These are phyloP conservation scores for Cryptoprocta ferox DNA, from an alignment of 2,797 vertebrate genomes.

Conservation along the genomic window DNA sequence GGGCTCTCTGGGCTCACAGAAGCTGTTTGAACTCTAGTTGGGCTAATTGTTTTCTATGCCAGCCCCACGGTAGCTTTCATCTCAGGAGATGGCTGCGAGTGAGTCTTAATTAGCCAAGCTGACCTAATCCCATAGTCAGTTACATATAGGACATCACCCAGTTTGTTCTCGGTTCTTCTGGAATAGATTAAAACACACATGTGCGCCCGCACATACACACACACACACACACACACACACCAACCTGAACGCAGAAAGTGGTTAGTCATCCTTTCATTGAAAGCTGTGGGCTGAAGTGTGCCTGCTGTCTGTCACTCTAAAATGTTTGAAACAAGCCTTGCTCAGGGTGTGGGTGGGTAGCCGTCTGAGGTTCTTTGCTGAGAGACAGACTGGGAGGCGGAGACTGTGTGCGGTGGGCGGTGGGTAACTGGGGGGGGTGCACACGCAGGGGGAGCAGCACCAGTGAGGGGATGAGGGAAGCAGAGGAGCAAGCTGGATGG, in stretches of 20 bases:
- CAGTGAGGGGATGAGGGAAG: too few relatives aligned
- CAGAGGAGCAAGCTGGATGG: too few relatives aligned
- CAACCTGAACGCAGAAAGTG: neutral
- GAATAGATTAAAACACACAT: neutral
- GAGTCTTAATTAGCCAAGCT: constrained; percentile 46
- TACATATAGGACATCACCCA: neutral
- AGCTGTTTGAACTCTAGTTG: constrained; percentile 48
- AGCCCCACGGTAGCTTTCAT: neutral
- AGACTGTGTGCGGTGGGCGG: fast-evolving
- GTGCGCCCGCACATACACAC: too few relatives aligned
- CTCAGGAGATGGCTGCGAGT: neutral
- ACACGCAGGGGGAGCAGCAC: neutral
- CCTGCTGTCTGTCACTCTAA: too few relatives aligned
- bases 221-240: fast-evolving
- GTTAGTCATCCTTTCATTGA: neutral
- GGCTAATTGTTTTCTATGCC: constrained; percentile 48
- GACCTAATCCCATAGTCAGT: constrained; percentile 1
- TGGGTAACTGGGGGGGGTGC: too few relatives aligned
- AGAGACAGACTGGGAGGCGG: neutral
- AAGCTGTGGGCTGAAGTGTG: neutral
- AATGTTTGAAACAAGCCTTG: neutral
- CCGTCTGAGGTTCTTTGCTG: neutral
- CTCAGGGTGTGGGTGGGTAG: neutral
- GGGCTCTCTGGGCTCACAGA: neutral
- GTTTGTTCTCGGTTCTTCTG: neutral